Evolutionary conservation across 2,888 invertebrate genomes (phyloP), one percentile per base, ranked within the genome.

Genomic region (Lutraria lutraria): DNA sequence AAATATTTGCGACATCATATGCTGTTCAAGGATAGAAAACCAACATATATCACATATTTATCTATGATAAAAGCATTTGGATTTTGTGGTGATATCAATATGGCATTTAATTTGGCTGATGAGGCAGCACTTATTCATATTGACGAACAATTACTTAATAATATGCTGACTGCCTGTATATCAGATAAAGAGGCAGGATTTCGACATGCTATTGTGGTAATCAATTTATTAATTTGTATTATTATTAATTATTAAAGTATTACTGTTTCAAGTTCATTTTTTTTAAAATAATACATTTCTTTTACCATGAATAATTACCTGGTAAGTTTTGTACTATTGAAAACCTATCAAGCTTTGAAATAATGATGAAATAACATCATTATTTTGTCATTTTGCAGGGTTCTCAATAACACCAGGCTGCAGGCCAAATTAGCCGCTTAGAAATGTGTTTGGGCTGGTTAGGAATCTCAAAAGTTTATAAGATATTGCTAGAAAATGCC

Each of bases 21-120:
- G 97, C 96, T 97, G 82, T 98, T 98, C 93, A 98, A 98, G 94
- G 97, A 97, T 92, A 90, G 97, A 92, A 53, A 92, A 25, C 98
- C 98, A 4, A 98, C 98, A 96, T 96, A 97, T 0, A 97, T 98
- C 13, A 98, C 98, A 95, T 99, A 98, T 95, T 98, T 99, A 97
- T 98, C 98, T 4, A 98, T 99, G 98, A 98, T 99, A 56, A 99
- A 98, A 97, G 98, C 98, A 0, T 99, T 98, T 97, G 98, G 98
- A 0, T 97, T 98, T 89, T 98, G 98, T 96, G 98, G 98, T 0
- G 98, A 98, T 96, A 96, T 98, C 29, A 95, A 97, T 88, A 98
- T 97, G 63, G 98, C 99, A 0, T 99, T 99, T 96, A 96, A 97
- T 95, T 96, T 99, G 88, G 98, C 98, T 1, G 99, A 99, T 97